These are phyloP conservation scores for Ciconia stormi DNA, from an alignment of 2,113 vertebrate species.

Conservation along the genomic window DNA sequence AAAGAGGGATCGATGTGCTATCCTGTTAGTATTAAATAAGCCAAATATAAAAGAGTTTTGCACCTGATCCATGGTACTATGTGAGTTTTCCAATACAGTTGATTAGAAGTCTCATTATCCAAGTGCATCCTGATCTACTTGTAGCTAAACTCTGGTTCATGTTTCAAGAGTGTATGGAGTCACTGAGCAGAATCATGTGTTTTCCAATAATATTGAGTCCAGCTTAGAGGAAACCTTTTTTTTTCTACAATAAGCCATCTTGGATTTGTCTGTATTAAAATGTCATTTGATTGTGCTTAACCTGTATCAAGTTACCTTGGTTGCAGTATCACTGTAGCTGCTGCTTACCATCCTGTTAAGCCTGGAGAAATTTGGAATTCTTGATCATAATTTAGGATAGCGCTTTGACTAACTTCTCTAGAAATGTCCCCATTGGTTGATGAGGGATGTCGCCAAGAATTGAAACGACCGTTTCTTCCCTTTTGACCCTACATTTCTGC, in stretches of 20 bases:
- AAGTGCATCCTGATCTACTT: background rate
- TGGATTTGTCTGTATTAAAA: background rate
- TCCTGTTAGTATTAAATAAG: background rate
- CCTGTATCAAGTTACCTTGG: background rate
- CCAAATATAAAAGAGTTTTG: background rate
- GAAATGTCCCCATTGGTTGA: background rate
- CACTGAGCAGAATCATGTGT: background rate
- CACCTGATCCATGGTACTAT: background rate
- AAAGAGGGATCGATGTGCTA: background rate
- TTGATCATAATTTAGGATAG: background rate
- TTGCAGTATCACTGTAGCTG: background rate
- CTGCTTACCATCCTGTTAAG: background rate
- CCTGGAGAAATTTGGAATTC: background rate
- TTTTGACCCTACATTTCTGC: background rate
- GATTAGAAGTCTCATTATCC: background rate
- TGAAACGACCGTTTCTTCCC: background rate
- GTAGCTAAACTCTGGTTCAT: background rate
- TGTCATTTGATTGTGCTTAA: background rate
- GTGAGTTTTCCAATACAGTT: background rate
- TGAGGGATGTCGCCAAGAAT: background rate
- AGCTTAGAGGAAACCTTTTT: background rate
- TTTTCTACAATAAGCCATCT: background rate
- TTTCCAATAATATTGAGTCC: background rate
- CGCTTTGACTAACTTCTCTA: background rate
- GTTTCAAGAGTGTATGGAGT: background rate